phyloP scores from a whole-genome alignment of 2,113 vertebrate genomes.

The Hemiscyllium ocellatum region DNA sequence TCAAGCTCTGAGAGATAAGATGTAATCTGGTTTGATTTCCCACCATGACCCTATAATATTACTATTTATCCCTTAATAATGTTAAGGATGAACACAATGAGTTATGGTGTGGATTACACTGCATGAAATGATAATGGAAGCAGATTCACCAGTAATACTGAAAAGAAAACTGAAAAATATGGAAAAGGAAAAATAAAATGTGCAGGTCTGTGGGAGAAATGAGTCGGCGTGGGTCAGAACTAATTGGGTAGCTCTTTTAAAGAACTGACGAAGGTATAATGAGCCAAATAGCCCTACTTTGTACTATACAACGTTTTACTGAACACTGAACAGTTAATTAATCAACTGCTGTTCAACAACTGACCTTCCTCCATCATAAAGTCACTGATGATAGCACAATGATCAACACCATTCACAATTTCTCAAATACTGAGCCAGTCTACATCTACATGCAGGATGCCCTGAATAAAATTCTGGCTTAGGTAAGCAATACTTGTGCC shows the following conservation, averaged over 20 bases:
- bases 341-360: not conserved
- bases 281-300: not conserved
- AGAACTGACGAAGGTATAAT: not conserved
- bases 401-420: not conserved
- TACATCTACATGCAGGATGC: not conserved
- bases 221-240: not conserved
- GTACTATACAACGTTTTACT: not conserved
- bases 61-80: not conserved
- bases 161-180: not conserved
- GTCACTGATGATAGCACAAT: not conserved
- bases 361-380: not conserved
- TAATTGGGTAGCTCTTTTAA: not conserved
- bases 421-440: not conserved
- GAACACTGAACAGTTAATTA: not conserved
- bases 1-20: not conserved
- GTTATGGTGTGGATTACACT: not conserved
- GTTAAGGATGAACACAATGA: not conserved
- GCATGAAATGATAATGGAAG: not conserved
- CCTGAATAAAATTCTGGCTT: not conserved
- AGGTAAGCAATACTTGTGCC: not conserved
- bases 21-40: not conserved
- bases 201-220: not conserved
- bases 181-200: not conserved
- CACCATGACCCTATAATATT: not conserved
- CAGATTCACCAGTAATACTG: not conserved